phyloP scores from a whole-genome alignment of 2,113 vertebrate genomes.

The Dunckerocampus dactyliophorus region DNA sequence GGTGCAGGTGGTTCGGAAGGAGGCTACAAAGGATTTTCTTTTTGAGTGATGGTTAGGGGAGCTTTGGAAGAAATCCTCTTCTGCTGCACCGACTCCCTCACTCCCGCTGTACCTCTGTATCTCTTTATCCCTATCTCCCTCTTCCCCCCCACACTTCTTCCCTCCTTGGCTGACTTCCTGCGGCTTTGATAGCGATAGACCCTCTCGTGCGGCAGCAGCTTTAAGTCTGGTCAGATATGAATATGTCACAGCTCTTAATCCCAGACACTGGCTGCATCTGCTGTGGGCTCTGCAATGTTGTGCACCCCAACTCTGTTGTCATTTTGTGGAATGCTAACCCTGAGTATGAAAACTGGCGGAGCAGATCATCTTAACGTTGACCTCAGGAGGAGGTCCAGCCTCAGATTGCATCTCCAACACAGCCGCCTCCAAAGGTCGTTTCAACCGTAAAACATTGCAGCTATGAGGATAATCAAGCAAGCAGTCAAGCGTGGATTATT shows the following conservation, averaged over 20 bases:
- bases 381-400: constrained; percentile 22
- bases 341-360: constrained; percentile 29
- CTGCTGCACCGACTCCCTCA: constrained; percentile 34
- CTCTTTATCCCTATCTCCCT: constrained; percentile 48
- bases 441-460: not conserved
- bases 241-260: constrained; percentile 74
- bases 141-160: constrained; percentile 20
- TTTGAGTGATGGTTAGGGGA: constrained; percentile 73
- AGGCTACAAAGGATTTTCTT: constrained; percentile 91
- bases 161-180: constrained; percentile 61
- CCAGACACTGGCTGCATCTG: constrained; percentile 53
- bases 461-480: not conserved
- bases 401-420: not conserved
- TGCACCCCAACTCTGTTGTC: not conserved
- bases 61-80: constrained; percentile 70
- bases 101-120: constrained; percentile 42
- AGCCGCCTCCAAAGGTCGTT: not conserved
- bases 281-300: constrained; percentile 9
- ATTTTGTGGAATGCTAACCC: constrained; percentile 31
- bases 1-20: constrained; percentile 67
- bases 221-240: constrained; percentile 74
- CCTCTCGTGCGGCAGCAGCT: constrained; percentile 57
- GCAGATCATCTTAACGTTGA: constrained; percentile 15
- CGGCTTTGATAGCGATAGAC: constrained; percentile 74
- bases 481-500: not conserved